A percentile compares a stretch with the other conserved stretches of the same genome.
Evolutionary conservation across 1,140 invertebrate species (phyloP).

Genomic region (Magallana angulata): DNA sequence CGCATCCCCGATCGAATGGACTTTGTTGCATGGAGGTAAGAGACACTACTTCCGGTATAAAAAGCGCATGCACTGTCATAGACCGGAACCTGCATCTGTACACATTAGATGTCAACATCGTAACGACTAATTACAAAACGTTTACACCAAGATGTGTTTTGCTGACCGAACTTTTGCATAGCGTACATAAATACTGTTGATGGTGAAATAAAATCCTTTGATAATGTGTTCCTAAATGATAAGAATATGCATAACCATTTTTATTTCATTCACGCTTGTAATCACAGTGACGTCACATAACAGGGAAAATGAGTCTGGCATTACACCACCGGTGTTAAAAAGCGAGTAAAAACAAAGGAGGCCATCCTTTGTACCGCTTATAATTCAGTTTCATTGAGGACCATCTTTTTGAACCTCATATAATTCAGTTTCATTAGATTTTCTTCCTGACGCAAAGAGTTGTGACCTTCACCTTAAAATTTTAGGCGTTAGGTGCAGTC

Average conservation of each 20-base stretch:
- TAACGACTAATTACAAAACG: too few relatives aligned
- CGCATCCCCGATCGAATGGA: slow-evolving; percentile 46
- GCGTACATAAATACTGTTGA: neutral
- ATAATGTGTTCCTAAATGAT: too few relatives aligned
- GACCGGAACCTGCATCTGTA: too few relatives aligned
- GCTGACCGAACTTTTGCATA: too few relatives aligned
- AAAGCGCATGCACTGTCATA: too few relatives aligned
- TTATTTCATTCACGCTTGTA: slow-evolving; percentile 2
- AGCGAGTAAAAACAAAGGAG: neutral
- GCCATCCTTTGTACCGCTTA: neutral
- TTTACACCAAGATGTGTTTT: too few relatives aligned
- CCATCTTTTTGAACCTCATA: neutral
- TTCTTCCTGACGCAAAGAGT: neutral
- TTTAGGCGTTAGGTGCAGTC: neutral
- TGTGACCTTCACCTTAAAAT: slow-evolving; percentile 9
- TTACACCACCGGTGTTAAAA: neutral
- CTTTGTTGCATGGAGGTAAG: neutral
- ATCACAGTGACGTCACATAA: neutral
- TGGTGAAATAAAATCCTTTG: neutral
- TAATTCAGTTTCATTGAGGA: neutral
- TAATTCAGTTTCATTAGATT: slow-evolving; percentile 5
- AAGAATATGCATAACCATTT: neutral
- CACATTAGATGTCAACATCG: too few relatives aligned
- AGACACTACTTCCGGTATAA: too few relatives aligned
- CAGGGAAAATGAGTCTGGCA: slow-evolving; percentile 1